Base-by-base conservation (phyloP, 2,888 invertebrate species). In the Cartodere bifasciata region DNA sequence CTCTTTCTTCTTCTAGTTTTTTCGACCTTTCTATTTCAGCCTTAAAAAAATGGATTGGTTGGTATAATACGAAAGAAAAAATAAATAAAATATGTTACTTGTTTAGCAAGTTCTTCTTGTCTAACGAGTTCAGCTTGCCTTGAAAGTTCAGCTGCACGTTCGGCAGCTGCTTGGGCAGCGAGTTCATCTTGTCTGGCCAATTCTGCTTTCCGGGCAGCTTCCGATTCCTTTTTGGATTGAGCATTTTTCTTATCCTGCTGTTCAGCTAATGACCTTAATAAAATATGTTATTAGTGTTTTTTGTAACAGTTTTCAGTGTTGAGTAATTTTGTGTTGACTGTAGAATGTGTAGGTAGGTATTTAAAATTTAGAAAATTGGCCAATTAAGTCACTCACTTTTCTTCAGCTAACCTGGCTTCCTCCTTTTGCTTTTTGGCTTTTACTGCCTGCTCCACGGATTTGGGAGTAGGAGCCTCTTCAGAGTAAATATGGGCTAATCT, bases 381-480 rank as follows among this genome's bases (percentile, higher is more conserved):
- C n/a, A n/a, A n/a, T n/a, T n/a, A n/a, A n/a, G 29, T 13, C 23
- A 42, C 62, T 57, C 53, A 72, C 72, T 63, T 70, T 48, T 74
- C 73, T 47, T 71, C 71, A 28, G 68, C 72, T 45, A 70, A 62
- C 45, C 68, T 69, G 22, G 70, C 72, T 50, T 75, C 76, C 40
- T 72, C 72, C 39, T 75, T 71, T 43, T 67, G 64, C 45, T 69
- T 71, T 43, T 64, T 64, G 38, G 68, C 63, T 30, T 70, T 59
- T 32, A 63, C 61, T 20, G 58, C 53, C 43, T 68, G 64, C 23
- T 68, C 67, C 7, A 53, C 52, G 7, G 50, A 48, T 6, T 21
- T 25, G 4, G 36, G 24, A 15, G 38, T 12, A 50, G 17, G 48
- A 44, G 23, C 53, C n/a, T 67, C 67, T 26, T 64, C 59, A 4